Evolutionary conservation across 2,888 invertebrate species (phyloP), one percentile per base, ranked within the genome.

Genomic region (Callyntrura guangdongensis): DNA sequence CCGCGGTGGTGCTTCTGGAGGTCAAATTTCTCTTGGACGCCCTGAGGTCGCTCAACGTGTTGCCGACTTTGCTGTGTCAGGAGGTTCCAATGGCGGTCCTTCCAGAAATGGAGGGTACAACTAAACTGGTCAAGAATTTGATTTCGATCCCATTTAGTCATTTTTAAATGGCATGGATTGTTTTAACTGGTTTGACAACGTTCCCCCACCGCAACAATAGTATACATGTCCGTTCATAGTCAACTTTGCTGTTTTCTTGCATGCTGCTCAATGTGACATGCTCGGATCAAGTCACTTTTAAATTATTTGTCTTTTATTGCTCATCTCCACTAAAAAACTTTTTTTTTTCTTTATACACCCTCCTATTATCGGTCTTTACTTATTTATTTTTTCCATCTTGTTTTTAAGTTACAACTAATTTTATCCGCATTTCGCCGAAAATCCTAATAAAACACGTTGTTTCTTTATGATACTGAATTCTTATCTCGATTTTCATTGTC

Each of bases 41-140:
- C 92, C 91, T 17, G 92, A 92, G 77, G 45, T 59, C 20, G 91
- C 91, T 64, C 90, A 91, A 74, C 91, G 91, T 79, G 91, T 92
- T 25, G 90, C 86, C 27, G 91, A 90, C 61, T 92, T 92, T 56
- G 22, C 86, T 14, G 59, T 89, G 53, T 69, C 86, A 20, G 90
- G 77, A 6, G 14, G 36, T 27, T 49, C 86, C n/a, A n/a, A n/a
- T 6, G 64, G 11, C 6, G 83, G 77, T 36, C 36, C 81, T 11
- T 25, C 53, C 36, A 25, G 0, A 56, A 59, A 47, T 59, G 86
- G 88, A 27, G 86, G 89, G 53, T 90, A 91, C 87, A 90, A 90
- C 83, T 92, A 92, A 92, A 77, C 49, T 8, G 14, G 22, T 79
- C 22, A 49, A 49, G 3, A 25, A 53, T 20, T 45, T 25, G 5